phyloP scores from a whole-genome alignment of 2,797 vertebrate species.

The Macrochelys suwanniensis region DNA sequence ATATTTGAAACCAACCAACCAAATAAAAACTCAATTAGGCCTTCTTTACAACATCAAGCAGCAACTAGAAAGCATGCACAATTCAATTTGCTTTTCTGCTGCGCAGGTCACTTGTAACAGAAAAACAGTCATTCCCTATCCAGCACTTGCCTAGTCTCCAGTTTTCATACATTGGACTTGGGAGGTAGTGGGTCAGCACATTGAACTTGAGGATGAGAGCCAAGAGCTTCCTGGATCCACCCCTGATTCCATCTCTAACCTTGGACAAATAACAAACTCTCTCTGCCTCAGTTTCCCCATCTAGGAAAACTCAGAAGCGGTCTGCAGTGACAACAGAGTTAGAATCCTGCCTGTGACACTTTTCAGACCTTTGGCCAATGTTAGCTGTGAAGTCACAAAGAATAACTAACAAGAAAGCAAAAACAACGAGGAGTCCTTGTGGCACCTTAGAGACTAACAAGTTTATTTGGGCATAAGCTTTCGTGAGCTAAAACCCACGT shows the following conservation, averaged over 20 bases:
- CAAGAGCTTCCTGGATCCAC: background rate
- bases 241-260: background rate
- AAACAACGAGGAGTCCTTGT: too few relatives aligned
- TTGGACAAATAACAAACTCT: background rate
- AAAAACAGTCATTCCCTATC: background rate
- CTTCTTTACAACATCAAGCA: background rate
- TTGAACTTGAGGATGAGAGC: background rate
- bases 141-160: background rate
- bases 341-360: slow-evolving; percentile 24
- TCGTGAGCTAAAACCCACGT: too few relatives aligned
- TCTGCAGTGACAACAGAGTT: background rate
- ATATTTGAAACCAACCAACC: background rate
- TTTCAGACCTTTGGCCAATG: background rate
- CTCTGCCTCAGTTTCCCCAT: background rate
- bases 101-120: background rate
- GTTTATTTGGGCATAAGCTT: too few relatives aligned
- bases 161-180: background rate
- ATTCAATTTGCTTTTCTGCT: background rate
- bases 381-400: slow-evolving; percentile 30
- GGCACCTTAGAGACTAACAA: too few relatives aligned
- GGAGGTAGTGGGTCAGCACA: background rate
- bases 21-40: background rate
- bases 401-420: slow-evolving; percentile 15
- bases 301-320: background rate
- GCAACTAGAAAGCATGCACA: background rate